Evolutionary conservation across 2,113 vertebrate species (phyloP).

Genomic region (Myotis brandtii): DNA sequence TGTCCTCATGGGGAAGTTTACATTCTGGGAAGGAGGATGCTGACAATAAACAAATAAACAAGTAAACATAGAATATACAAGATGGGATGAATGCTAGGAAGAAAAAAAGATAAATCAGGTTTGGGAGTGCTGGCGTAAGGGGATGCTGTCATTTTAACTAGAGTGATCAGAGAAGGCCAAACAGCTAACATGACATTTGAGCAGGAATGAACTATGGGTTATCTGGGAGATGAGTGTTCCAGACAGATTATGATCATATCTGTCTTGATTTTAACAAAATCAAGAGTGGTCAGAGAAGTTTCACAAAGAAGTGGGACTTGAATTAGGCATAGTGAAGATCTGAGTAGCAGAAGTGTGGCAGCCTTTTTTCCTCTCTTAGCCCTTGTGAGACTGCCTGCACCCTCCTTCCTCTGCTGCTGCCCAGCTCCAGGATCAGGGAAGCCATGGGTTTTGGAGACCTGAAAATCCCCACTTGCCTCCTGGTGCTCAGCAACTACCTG

Average conservation of each 20-base stretch:
- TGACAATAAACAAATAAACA: neutral
- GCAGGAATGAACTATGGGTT: neutral
- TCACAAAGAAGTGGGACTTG: neutral
- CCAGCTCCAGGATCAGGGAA: neutral
- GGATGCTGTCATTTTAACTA: neutral
- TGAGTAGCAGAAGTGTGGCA: neutral
- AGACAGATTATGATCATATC: neutral
- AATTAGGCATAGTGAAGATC: neutral
- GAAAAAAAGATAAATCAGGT: slow-evolving; percentile 16
- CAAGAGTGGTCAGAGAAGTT: neutral
- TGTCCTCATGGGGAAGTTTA: neutral
- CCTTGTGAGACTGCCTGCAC: neutral
- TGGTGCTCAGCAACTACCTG: neutral
- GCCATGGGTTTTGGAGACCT: neutral
- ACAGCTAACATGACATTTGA: neutral
- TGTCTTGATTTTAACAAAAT: slow-evolving; percentile 35
- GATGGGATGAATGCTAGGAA: neutral
- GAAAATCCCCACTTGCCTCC: neutral
- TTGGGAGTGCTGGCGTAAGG: neutral
- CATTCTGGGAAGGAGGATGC: neutral
- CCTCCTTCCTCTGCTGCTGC: neutral
- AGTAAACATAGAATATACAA: neutral
- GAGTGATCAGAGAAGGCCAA: neutral
- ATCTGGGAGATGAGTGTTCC: neutral
- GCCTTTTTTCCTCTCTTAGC: neutral